Percentiles rank a stretch among this genome's conserved stretches.
Evolutionary conservation across 2,113 vertebrate species (phyloP).

Genomic region (Picathartes gymnocephalus): DNA sequence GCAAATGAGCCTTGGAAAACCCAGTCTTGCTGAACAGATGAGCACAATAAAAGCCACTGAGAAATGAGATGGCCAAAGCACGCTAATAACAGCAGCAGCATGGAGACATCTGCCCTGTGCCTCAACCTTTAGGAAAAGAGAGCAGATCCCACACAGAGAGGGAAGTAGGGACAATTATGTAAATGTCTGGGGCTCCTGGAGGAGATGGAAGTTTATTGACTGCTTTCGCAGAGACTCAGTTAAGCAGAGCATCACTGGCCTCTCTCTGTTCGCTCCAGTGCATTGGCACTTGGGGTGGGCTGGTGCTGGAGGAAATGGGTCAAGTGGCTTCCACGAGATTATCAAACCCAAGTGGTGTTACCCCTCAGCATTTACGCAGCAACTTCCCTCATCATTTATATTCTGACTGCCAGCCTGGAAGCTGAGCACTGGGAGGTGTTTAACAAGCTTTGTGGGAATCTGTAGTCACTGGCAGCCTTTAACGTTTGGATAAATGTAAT

Average conservation of each 20-base stretch:
- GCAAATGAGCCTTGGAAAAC: conserved; percentile 75
- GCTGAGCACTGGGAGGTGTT: not conserved
- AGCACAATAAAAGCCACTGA: conserved; percentile 64
- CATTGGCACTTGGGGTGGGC: not conserved
- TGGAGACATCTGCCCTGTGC: conserved; percentile 58
- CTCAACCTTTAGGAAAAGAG: conserved; percentile 65
- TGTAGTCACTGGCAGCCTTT: not conserved
- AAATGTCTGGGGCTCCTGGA: conserved; percentile 64
- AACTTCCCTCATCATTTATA: not conserved
- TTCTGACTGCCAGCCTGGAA: not conserved
- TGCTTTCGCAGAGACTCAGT: conserved; percentile 70
- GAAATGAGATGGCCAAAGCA: conserved; percentile 59
- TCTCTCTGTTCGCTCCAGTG: not conserved
- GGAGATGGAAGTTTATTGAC: conserved; percentile 73
- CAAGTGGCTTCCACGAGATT: not conserved
- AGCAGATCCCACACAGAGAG: not conserved
- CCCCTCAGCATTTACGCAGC: not conserved
- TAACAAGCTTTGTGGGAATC: not conserved
- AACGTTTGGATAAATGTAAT: not conserved
- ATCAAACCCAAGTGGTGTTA: not conserved
- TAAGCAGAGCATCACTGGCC: conserved; percentile 10
- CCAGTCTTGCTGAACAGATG: conserved; percentile 66
- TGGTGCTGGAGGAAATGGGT: not conserved
- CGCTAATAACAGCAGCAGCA: conserved; percentile 55
- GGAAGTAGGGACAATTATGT: conserved; percentile 72